These are phyloP conservation scores for Petromus typicus DNA, from an alignment of 2,113 vertebrate genomes.

Conservation along the genomic window DNA sequence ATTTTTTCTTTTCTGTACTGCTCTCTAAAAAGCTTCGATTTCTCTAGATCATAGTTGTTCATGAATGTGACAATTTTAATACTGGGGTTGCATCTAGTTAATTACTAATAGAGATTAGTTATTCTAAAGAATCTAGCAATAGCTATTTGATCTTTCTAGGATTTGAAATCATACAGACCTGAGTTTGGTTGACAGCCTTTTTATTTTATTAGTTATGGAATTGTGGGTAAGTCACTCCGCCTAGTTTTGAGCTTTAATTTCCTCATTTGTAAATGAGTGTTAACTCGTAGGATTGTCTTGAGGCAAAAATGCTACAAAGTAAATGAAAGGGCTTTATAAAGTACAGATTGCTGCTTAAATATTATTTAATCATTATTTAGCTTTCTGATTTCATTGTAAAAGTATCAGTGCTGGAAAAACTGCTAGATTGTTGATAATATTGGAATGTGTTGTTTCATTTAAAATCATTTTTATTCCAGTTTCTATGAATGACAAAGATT, in stretches of 20 bases:
- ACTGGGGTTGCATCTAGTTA: not conserved
- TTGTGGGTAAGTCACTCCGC: not conserved
- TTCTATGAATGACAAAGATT: not conserved
- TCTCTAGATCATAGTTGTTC: not conserved
- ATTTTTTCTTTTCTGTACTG: not conserved
- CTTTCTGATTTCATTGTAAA: constrained; percentile 30
- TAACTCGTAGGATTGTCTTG: not conserved
- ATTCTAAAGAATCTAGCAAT: constrained; percentile 9
- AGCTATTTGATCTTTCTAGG: not conserved
- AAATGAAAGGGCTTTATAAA: constrained; percentile 14
- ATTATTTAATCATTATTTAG: constrained; percentile 27
- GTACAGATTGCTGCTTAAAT: not conserved
- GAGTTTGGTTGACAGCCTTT: not conserved
- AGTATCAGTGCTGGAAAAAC: constrained; percentile 27
- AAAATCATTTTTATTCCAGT: constrained; percentile 26
- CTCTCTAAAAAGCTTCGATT: not conserved
- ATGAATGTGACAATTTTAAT: not conserved
- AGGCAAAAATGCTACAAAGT: not conserved
- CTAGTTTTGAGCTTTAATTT: not conserved
- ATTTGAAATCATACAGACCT: not conserved
- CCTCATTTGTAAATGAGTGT: constrained; percentile 31
- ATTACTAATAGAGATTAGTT: not conserved
- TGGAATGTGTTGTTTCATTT: constrained; percentile 31
- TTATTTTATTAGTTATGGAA: not conserved
- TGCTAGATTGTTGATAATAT: not conserved